These are phyloP conservation scores for Nomada flava DNA, from an alignment of 2,888 invertebrate genomes.

Conservation along the genomic window DNA sequence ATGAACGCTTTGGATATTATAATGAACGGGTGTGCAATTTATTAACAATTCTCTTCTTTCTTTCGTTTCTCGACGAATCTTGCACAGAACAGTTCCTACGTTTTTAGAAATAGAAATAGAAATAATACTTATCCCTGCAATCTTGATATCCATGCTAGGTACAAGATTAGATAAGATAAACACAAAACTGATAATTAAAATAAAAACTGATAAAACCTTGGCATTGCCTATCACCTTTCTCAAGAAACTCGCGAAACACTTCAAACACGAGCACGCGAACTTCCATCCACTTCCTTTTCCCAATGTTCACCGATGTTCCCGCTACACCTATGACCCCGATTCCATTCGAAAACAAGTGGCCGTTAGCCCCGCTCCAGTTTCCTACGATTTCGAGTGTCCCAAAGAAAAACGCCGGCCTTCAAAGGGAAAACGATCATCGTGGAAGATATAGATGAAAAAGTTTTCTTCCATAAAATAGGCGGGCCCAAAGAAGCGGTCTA, in stretches of 20 bases:
- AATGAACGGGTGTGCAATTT: too few relatives aligned
- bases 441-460: constrained; percentile 61
- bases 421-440: constrained; percentile 63
- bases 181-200: too few relatives aligned
- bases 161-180: too few relatives aligned
- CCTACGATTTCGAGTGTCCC: constrained; percentile 38
- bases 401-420: constrained; percentile 25
- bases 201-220: too few relatives aligned
- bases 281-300: constrained; percentile 14
- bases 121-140: too few relatives aligned
- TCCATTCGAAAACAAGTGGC: constrained; percentile 61
- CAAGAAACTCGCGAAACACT: not conserved
- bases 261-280: not conserved
- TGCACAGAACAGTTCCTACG: too few relatives aligned
- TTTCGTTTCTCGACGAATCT: too few relatives aligned
- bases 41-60: too few relatives aligned
- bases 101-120: too few relatives aligned
- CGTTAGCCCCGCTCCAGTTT: constrained; percentile 65
- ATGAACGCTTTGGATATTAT: too few relatives aligned
- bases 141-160: too few relatives aligned
- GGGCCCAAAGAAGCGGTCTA: constrained; percentile 47
- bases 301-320: not conserved
- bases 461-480: constrained; percentile 51
- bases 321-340: constrained; percentile 54
- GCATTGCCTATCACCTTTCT: too few relatives aligned